Evolutionary conservation across 2,888 invertebrate genomes (phyloP).

Genomic region (Diachrysia chrysitis): DNA sequence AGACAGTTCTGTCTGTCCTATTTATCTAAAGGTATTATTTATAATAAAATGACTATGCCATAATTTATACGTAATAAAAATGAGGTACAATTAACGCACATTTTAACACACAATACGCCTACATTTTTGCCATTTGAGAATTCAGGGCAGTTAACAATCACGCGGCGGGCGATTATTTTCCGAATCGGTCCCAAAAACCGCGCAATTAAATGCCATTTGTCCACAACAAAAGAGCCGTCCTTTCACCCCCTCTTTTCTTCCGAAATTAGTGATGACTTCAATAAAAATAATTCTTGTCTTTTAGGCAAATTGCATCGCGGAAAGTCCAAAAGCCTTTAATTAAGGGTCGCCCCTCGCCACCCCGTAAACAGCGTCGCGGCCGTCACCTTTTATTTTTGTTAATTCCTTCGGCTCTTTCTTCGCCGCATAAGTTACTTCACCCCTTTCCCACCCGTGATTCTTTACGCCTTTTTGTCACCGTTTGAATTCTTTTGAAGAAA

Average conservation of each 20-base stretch:
- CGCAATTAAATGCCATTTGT: constrained; percentile 87
- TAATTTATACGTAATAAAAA: too few relatives aligned
- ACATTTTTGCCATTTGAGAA: constrained; percentile 22
- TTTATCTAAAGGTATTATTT: neutral
- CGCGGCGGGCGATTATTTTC: constrained; percentile 72
- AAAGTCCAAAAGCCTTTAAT: constrained; percentile 89
- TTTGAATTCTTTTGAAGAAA: constrained; percentile 88
- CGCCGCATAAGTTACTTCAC: constrained; percentile 89
- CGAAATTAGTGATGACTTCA: constrained; percentile 89
- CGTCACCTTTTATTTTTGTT: constrained; percentile 90
- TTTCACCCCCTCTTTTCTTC: constrained; percentile 73
- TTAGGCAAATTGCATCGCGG: constrained; percentile 89
- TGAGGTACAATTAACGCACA: neutral
- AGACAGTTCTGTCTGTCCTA: too few relatives aligned
- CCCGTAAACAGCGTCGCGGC: constrained; percentile 85
- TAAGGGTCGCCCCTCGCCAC: constrained; percentile 84
- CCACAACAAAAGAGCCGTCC: constrained; percentile 82
- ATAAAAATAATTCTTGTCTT: constrained; percentile 90
- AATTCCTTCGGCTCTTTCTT: constrained; percentile 86
- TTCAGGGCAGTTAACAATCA: constrained; percentile 60
- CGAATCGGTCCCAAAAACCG: constrained; percentile 77
- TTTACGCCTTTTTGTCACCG: constrained; percentile 89
- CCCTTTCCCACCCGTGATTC: constrained; percentile 82
- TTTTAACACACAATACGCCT: constrained; percentile 7
- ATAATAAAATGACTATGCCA: too few relatives aligned